A percentile compares a stretch with the other conserved stretches of the same genome.
These are phyloP conservation scores for Trichosurus vulpecula DNA, from an alignment of 2,797 vertebrate genomes.

Conservation along the genomic window DNA sequence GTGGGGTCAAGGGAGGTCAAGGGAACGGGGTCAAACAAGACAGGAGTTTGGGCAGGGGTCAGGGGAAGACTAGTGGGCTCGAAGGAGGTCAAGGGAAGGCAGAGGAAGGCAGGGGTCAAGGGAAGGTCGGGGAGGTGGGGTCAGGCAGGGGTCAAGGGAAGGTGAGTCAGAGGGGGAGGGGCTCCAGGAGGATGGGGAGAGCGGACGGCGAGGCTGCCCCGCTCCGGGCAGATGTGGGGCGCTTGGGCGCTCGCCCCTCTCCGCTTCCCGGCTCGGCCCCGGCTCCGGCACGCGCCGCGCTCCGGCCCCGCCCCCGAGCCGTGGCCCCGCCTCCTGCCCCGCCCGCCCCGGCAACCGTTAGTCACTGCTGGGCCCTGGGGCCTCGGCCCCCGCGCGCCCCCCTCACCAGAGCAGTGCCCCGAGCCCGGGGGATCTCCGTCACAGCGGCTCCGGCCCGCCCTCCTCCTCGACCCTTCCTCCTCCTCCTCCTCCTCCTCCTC, in stretches of 20 bases:
- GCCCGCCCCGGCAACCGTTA: slow-evolving; percentile 46
- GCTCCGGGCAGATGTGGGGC: slow-evolving; percentile 31
- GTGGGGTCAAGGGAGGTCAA: not conserved
- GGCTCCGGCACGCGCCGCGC: slow-evolving; percentile 43
- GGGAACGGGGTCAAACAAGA: not conserved
- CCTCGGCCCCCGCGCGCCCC: slow-evolving; percentile 15
- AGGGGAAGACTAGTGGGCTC: not conserved
- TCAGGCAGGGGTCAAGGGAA: not conserved
- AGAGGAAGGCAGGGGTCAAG: not conserved
- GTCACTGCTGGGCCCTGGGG: slow-evolving; percentile 6
- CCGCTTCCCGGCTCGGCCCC: slow-evolving; percentile 2
- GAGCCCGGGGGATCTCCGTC: slow-evolving; percentile 28
- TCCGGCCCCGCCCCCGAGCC: slow-evolving; percentile 73
- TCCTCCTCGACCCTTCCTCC: slow-evolving; percentile 1
- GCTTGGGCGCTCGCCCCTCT: slow-evolving; percentile 15
- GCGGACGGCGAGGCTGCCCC: slow-evolving; percentile 3
- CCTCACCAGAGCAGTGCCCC: slow-evolving; percentile 70
- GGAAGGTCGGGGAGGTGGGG: not conserved
- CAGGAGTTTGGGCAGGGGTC: fast-evolving
- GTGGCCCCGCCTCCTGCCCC: slow-evolving; percentile 58
- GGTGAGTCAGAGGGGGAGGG: not conserved
- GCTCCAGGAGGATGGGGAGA: not conserved
- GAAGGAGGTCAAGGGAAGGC: not conserved
- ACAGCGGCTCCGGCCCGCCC: slow-evolving; percentile 33
- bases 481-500: slow-evolving; percentile 45